These are phyloP conservation scores for Nibea albiflora DNA, from an alignment of 2,113 vertebrate species.

Conservation along the genomic window DNA sequence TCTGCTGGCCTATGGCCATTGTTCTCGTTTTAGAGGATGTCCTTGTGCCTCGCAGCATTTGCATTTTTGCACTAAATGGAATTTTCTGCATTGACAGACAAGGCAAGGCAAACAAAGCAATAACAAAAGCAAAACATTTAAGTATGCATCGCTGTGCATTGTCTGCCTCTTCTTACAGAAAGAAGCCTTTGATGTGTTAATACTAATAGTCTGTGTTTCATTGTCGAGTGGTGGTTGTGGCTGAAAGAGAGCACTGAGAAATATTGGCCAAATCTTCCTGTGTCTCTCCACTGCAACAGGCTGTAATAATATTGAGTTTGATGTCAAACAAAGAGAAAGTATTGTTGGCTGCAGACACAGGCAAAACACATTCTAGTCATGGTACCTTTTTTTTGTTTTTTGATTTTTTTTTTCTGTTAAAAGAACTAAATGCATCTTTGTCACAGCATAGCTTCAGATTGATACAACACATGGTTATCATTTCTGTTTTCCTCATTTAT, in stretches of 20 bases:
- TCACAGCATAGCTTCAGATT: neutral
- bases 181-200: slow-evolving; percentile 95
- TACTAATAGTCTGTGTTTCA: slow-evolving; percentile 85
- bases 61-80: slow-evolving; percentile 92
- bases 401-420: neutral
- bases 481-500: slow-evolving; percentile 6
- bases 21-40: slow-evolving; percentile 86
- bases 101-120: slow-evolving; percentile 78
- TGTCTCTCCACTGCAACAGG: slow-evolving; percentile 39
- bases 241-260: slow-evolving; percentile 59
- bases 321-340: slow-evolving; percentile 40
- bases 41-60: slow-evolving; percentile 87
- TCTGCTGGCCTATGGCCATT: slow-evolving; percentile 81
- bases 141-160: slow-evolving; percentile 87
- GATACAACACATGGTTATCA: neutral
- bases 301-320: slow-evolving; percentile 34
- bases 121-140: slow-evolving; percentile 87
- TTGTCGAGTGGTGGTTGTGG: slow-evolving; percentile 85
- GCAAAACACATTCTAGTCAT: slow-evolving; percentile 13
- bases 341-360: slow-evolving; percentile 24
- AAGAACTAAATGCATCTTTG: neutral
- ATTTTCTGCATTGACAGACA: slow-evolving; percentile 90
- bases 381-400: neutral
- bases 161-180: slow-evolving; percentile 83
- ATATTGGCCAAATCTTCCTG: slow-evolving; percentile 54